Evolutionary conservation across 2,797 vertebrate species (phyloP).

Genomic region (Coregonus sp.): DNA sequence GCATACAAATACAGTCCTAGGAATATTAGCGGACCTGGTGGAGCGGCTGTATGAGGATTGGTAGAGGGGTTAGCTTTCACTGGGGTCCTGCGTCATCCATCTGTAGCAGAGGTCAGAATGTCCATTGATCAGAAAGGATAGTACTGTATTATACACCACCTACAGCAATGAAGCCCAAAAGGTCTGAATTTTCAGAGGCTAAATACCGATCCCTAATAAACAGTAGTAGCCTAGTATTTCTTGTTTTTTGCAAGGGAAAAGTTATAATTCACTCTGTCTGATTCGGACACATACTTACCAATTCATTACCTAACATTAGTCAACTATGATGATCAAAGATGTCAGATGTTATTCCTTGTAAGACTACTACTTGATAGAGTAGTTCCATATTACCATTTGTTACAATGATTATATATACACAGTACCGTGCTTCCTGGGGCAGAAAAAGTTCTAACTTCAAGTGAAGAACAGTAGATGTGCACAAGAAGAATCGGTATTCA

Average conservation of each 20-base stretch:
- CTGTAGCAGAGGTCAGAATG: conserved; percentile 33
- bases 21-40: conserved; percentile 38
- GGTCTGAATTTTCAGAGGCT: conserved; percentile 37
- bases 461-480: conserved; percentile 27
- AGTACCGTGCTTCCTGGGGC: conserved; percentile 36
- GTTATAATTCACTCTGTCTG: not conserved
- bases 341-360: too few species aligned
- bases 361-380: too few species aligned
- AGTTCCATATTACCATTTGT: not conserved
- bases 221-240: conserved; percentile 21
- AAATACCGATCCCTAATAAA: conserved; percentile 52
- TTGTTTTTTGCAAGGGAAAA: not conserved
- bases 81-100: conserved; percentile 11
- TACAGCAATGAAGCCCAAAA: conserved; percentile 32
- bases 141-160: conserved; percentile 44
- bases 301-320: not conserved
- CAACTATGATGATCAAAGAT: not conserved
- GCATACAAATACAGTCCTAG: conserved; percentile 28
- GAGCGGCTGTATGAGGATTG: conserved; percentile 57
- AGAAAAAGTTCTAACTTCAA: conserved; percentile 10
- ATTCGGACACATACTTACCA: not conserved
- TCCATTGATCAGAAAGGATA: conserved; percentile 35
- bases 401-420: conserved; percentile 15
- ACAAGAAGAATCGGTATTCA: conserved; percentile 54
- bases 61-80: conserved; percentile 58